Conservation (phyloP, 2,888 invertebrate genomes). For the Acrobasis suavella region DNA sequence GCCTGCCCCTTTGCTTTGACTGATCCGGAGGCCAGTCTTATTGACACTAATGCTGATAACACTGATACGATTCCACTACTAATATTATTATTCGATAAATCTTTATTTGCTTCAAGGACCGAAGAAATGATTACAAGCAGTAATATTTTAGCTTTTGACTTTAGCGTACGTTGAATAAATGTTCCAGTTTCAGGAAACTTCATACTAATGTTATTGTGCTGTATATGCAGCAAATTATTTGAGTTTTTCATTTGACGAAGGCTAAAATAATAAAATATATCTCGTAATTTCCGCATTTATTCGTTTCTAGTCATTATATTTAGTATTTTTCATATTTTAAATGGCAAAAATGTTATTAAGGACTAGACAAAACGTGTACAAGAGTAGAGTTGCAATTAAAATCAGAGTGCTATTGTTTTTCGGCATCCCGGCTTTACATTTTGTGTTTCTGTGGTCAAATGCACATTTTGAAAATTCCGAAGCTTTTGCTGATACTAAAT, state of each 20-base stretch:
- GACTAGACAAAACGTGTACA: conserved; percentile 61
- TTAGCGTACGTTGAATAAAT: conserved; percentile 48
- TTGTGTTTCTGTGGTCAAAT: conserved; percentile 38
- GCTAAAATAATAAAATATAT: conserved; percentile 25
- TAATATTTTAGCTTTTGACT: conserved; percentile 39
- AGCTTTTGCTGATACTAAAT: not conserved
- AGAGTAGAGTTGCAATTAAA: conserved; percentile 51
- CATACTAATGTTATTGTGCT: conserved; percentile 58
- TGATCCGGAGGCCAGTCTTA: conserved; percentile 43
- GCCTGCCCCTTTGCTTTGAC: not conserved
- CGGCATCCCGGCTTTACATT: conserved; percentile 59
- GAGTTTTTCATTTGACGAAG: conserved; percentile 73
- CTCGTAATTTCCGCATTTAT: conserved; percentile 7
- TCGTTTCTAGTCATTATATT: conserved; percentile 37
- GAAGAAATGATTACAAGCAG: conserved; percentile 43
- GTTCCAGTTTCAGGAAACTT: conserved; percentile 32
- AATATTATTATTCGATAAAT: conserved; percentile 58
- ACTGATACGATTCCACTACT: conserved; percentile 49
- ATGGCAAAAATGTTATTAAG: conserved; percentile 75
- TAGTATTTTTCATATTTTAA: conserved; percentile 39
- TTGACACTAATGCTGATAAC: conserved; percentile 58
- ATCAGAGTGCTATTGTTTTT: conserved; percentile 63
- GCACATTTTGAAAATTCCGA: conserved; percentile 23
- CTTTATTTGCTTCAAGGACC: conserved; percentile 48
- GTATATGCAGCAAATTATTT: conserved; percentile 63